Evolutionary conservation across 2,888 invertebrate species (phyloP).

Genomic region (Nomada lathburiana): DNA sequence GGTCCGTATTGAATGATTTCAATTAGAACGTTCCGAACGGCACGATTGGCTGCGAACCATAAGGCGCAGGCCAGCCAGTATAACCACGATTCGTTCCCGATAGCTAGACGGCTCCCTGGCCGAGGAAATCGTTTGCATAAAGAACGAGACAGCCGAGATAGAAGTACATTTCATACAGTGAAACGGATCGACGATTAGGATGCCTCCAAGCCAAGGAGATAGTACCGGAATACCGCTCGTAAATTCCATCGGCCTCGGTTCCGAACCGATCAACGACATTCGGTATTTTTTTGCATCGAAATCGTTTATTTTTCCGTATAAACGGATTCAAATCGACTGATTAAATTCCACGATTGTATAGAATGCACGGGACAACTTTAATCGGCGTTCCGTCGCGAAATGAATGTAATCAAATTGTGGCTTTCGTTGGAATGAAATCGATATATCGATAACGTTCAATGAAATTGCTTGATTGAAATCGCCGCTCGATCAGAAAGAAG

Average conservation of each 20-base stretch:
- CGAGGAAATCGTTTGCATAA: slow-evolving; percentile 60
- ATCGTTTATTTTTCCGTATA: background rate
- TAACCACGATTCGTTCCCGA: slow-evolving; percentile 45
- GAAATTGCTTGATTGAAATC: background rate
- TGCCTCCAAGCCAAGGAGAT: slow-evolving; percentile 19
- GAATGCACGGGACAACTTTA: background rate
- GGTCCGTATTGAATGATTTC: slow-evolving; percentile 21
- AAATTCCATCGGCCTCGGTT: slow-evolving; percentile 16
- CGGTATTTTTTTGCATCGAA: background rate
- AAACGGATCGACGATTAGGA: background rate
- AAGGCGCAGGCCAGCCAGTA: background rate
- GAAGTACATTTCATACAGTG: slow-evolving; percentile 17
- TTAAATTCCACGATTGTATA: background rate
- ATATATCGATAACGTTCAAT: background rate
- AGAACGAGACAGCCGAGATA: slow-evolving; percentile 39
- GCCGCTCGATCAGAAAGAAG: too few relatives aligned
- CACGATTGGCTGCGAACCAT: background rate
- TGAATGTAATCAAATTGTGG: background rate
- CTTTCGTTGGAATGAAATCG: too few relatives aligned
- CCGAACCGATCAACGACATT: slow-evolving; percentile 6
- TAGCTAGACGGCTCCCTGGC: slow-evolving; percentile 26
- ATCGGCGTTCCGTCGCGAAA: background rate
- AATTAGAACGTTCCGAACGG: slow-evolving; percentile 36
- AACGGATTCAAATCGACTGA: background rate
- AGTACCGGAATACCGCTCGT: slow-evolving; percentile 7